Evolutionary conservation across 1,140 invertebrate species (phyloP).

Genomic region (Harpegnathos saltator): DNA sequence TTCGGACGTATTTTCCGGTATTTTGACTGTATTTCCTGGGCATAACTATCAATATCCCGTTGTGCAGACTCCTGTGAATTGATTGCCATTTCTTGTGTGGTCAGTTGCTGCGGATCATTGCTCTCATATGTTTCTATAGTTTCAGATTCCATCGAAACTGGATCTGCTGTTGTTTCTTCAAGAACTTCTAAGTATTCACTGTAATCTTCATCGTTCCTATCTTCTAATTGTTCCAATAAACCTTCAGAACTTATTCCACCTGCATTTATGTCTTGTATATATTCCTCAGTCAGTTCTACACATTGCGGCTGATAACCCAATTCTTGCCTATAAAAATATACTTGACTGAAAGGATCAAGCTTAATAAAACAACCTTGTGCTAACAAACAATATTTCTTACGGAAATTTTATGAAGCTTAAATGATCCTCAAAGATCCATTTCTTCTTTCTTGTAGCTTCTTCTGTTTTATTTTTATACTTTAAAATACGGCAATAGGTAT

Average conservation of each 20-base stretch:
- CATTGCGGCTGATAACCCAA: slow-evolving; percentile 79
- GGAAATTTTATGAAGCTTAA: slow-evolving; percentile 83
- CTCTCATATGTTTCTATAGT: slow-evolving; percentile 60
- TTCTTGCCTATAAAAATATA: slow-evolving; percentile 77
- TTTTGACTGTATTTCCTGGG: slow-evolving; percentile 80
- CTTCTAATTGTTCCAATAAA: slow-evolving; percentile 82
- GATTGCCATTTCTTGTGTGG: slow-evolving; percentile 1
- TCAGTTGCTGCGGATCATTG: slow-evolving; percentile 10
- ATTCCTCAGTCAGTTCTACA: slow-evolving; percentile 82
- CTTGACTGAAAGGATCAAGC: not conserved
- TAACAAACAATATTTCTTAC: slow-evolving; percentile 70
- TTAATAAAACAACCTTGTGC: not conserved
- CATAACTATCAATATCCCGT: slow-evolving; percentile 72
- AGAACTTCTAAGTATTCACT: slow-evolving; percentile 82
- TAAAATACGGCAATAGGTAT: slow-evolving; percentile 80
- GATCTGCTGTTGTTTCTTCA: slow-evolving; percentile 74
- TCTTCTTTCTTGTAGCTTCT: slow-evolving; percentile 80
- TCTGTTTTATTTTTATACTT: slow-evolving; percentile 83
- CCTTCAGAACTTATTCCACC: slow-evolving; percentile 77
- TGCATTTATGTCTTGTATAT: slow-evolving; percentile 80
- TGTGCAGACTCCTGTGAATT: slow-evolving; percentile 38
- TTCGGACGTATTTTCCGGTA: slow-evolving; percentile 82
- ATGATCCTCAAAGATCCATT: slow-evolving; percentile 84
- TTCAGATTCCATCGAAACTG: slow-evolving; percentile 62
- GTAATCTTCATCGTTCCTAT: slow-evolving; percentile 82